These are phyloP conservation scores for Scaptomyza polygonia DNA, from an alignment of 2,888 invertebrate genomes.

Conservation along the genomic window DNA sequence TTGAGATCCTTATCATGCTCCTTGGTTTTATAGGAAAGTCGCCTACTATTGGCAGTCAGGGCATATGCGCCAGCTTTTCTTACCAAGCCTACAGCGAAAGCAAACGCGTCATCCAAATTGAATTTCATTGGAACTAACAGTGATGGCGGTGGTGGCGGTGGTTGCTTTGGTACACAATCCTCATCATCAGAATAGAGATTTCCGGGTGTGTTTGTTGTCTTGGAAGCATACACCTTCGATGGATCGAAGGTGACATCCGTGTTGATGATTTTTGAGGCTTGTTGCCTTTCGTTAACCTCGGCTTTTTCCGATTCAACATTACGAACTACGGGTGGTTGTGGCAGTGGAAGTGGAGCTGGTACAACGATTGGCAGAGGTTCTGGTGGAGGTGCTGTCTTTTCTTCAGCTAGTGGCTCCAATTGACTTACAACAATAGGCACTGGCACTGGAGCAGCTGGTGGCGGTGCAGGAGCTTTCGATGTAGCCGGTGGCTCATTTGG, in stretches of 20 bases:
- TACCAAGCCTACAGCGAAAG: constrained; percentile 41
- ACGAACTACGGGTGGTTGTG: background rate
- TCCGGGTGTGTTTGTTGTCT: constrained; percentile 55
- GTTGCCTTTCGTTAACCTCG: background rate
- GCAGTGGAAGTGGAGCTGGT: background rate
- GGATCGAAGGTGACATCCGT: constrained; percentile 60
- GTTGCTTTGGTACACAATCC: background rate
- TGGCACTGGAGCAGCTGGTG: background rate
- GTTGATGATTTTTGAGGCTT: constrained; percentile 30
- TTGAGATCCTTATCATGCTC: constrained; percentile 24
- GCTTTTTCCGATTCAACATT: background rate
- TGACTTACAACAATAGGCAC: background rate
- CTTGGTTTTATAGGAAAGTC: constrained; percentile 28
- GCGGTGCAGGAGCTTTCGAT: background rate
- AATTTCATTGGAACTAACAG: background rate
- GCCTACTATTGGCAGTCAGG: constrained; percentile 18
- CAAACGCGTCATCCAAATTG: constrained; percentile 37
- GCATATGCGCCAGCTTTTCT: constrained; percentile 42
- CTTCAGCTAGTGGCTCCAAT: background rate
- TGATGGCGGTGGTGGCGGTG: background rate
- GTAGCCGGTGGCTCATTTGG: background rate
- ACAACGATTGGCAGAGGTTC: no score
- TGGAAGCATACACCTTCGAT: constrained; percentile 47
- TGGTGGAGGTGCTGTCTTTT: background rate
- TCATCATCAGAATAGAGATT: constrained; percentile 19